These are phyloP conservation scores for Halyomorpha halys DNA, from an alignment of 1,140 invertebrate species.

Conservation along the genomic window DNA sequence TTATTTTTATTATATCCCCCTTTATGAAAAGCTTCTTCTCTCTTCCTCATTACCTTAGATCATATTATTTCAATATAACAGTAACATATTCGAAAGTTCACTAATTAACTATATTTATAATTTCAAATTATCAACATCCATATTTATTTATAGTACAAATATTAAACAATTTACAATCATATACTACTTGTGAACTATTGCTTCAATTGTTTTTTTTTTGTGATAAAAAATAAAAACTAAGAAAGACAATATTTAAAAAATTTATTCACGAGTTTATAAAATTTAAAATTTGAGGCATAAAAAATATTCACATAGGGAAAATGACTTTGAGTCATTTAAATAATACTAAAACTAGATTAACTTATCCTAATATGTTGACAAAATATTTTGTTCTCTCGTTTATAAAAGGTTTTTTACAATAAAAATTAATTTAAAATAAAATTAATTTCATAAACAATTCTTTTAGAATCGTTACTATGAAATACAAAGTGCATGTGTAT, in stretches of 20 bases:
- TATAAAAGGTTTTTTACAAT: slow-evolving; percentile 5
- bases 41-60: too few relatives aligned
- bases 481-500: slow-evolving; percentile 12
- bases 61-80: too few relatives aligned
- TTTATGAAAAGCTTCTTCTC: too few relatives aligned
- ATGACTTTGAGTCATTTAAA: slow-evolving; percentile 12
- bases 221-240: background rate
- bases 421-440: background rate
- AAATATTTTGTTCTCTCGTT: slow-evolving; percentile 15
- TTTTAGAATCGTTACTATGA: background rate
- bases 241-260: slow-evolving; percentile 10
- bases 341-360: slow-evolving; percentile 14
- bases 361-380: slow-evolving; percentile 15
- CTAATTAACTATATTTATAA: too few relatives aligned
- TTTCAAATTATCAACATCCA: slow-evolving; percentile 12
- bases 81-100: too few relatives aligned
- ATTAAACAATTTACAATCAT: slow-evolving; percentile 9
- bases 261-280: slow-evolving; percentile 8
- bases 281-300: slow-evolving; percentile 14
- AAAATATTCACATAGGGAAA: slow-evolving; percentile 14
- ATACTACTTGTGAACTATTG: slow-evolving; percentile 9
- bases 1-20: too few relatives aligned
- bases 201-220: background rate
- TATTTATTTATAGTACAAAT: background rate
- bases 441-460: background rate